A percentile compares a stretch with the other conserved stretches of the same genome.
Evolutionary conservation across 2,113 vertebrate genomes (phyloP).

Genomic region (Apodemus speciosus): DNA sequence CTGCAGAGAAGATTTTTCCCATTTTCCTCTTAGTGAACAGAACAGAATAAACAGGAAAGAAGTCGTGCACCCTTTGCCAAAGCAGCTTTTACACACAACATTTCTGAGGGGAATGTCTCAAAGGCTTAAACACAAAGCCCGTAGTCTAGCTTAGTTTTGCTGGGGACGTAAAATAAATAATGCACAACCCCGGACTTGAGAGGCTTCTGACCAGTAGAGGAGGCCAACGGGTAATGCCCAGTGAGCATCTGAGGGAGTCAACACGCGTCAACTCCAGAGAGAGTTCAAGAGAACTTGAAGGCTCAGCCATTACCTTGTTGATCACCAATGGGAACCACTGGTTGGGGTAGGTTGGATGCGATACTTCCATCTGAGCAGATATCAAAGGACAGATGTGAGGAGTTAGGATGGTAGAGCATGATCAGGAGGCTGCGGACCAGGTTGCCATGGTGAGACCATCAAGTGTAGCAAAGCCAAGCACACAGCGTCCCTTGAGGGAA

Average conservation of each 20-base stretch:
- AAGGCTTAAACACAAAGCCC: not conserved
- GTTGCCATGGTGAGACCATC: not conserved
- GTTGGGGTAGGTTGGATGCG: not conserved
- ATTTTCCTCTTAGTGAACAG: not conserved
- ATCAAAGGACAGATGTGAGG: not conserved
- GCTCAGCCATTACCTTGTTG: not conserved
- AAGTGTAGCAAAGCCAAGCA: not conserved
- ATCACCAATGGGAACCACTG: not conserved
- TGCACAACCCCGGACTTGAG: too few species aligned
- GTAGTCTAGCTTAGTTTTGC: not conserved
- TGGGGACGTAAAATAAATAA: not conserved
- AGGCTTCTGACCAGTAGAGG: accelerated
- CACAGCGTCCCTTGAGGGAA: too few species aligned
- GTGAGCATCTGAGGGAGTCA: not conserved
- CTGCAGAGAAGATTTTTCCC: not conserved
- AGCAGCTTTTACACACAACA: not conserved
- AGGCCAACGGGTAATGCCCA: not conserved
- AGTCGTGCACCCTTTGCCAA: not conserved
- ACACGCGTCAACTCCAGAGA: not conserved
- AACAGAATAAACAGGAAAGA: not conserved
- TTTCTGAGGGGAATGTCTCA: not conserved
- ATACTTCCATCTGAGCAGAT: accelerated
- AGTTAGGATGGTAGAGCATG: not conserved
- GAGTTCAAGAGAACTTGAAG: too few species aligned
- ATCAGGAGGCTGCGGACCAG: not conserved